Base-by-base conservation (phyloP, 1,140 invertebrate species). In the Holcopasites calliopsidis region DNA sequence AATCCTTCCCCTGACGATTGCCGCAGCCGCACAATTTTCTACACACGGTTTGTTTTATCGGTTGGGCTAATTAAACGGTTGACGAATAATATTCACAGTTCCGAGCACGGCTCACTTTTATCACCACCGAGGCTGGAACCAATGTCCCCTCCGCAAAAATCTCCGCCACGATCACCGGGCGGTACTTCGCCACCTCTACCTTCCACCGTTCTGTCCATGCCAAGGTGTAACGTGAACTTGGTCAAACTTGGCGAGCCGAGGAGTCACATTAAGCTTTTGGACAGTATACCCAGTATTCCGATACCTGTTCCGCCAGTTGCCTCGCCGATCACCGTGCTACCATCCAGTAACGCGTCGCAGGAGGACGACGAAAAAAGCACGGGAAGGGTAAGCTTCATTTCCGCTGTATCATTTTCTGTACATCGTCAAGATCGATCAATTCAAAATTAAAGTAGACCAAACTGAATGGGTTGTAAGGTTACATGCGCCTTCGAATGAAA, bases 221-320 rank as follows among this genome's bases (percentile, higher is more conserved):
- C 88, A 3, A 88, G 86, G 49, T 91, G 90, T 54, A 91, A 92
- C 58, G 82, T 86, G 8, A 91, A 91, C 83, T 75, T 91, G 57
- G 82, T 90, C 11, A 92, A 91, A 82, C 71, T 91, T 13, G 81
- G 80, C 3, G 91, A 90, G 55, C 88, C 84, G 2, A 85, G 86
- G 52, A 90, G 89, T 74, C 89, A 90, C 42, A 90, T 90, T 26
- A 91, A 91, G 84, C 83, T 91, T 49, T 65, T 91, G 76, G 89
- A 91, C 42, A 90, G 81, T 47, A 90, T 90, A 84, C 89, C 89
- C 2, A 90, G 87, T 64, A 87, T 90, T 70, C 85, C 89, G 26
- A 86, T 89, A n/a, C 55, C 88, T 0, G 84, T 87, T 33, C 79
- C 82, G 60, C 83, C 88, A 7, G 85, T 88, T 11, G 73, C 83